A percentile compares a stretch with the other conserved stretches of the same genome.
Evolutionary conservation across 2,797 vertebrate species (phyloP).

Genomic region (Lerista edwardsae): DNA sequence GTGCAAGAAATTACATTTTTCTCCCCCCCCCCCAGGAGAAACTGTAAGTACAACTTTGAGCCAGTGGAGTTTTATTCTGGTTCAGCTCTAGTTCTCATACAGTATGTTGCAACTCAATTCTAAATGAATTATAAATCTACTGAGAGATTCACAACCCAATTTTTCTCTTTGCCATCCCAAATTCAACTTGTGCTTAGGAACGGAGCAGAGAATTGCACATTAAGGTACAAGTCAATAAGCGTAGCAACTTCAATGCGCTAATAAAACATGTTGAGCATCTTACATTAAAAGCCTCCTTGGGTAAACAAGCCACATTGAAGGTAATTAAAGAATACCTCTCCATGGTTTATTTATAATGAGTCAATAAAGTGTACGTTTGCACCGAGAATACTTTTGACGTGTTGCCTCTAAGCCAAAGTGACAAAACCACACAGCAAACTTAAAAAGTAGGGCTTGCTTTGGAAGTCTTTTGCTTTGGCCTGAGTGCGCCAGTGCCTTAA

Average conservation of each 20-base stretch:
- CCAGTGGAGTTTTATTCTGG: no score
- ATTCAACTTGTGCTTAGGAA: slow-evolving; percentile 39
- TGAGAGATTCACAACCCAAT: background rate
- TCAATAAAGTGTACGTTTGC: slow-evolving; percentile 18
- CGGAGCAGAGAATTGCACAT: slow-evolving; percentile 20
- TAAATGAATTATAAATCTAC: slow-evolving; percentile 38
- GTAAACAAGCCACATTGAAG: slow-evolving; percentile 36
- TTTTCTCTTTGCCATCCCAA: slow-evolving; percentile 39
- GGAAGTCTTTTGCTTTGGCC: background rate
- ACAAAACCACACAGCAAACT: slow-evolving; percentile 9
- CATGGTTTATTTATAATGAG: slow-evolving; percentile 44
- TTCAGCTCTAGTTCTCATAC: background rate
- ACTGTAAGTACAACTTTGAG: no score
- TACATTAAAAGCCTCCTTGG: slow-evolving; percentile 38
- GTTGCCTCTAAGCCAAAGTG: slow-evolving; percentile 28
- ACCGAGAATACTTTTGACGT: slow-evolving; percentile 37
- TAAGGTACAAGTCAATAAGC: slow-evolving; percentile 39
- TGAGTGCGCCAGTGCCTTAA: background rate
- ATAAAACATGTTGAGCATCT: slow-evolving; percentile 41
- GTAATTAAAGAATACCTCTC: slow-evolving; percentile 60
- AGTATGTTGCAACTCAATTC: background rate
- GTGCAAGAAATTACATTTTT: no score
- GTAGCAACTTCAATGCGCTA: background rate
- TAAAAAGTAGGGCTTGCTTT: slow-evolving; percentile 35
- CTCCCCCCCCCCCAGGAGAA: no score